Evolutionary conservation across 2,888 invertebrate species (phyloP), one percentile per base, ranked within the genome.

Genomic region (Meandrusa payeni): DNA sequence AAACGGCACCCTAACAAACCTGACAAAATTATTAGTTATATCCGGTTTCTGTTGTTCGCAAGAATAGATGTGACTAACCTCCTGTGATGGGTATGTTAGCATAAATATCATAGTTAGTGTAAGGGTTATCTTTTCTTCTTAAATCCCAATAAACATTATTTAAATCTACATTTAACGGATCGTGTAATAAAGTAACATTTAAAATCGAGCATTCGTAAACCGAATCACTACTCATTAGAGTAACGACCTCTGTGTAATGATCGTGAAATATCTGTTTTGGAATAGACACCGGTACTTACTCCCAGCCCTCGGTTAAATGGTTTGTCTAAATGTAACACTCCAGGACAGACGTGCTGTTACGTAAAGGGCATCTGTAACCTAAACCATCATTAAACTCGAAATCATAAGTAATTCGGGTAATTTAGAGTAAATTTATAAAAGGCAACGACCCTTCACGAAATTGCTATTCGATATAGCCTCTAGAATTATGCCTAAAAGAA

Each of bases 221-320:
- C 27, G 9, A 64, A 72, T 73, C 62, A 65, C 61, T 65, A 71
- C 75, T 69, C 61, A 69, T 73, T 66, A 72, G 62, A 51, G 61
- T 74, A 78, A 80, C 71, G 73, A 64, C 59, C 61, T 58, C 49
- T 48, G 60, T 56, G 55, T 69, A 67, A 69, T 58, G 57, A 64
- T 61, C 60, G 58, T 59, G 52, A 52, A 61, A 58, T 59, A 63
- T 68, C 68, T 69, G 66, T 69, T 61, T 60, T 55, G 53, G 59
- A 51, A 61, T 66, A 69, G 70, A 69, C 64, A 64, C 57, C 53
- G 64, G 59, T 67, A 71, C 68, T 80, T 73, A 76, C 57, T 58
- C 48, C 63, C 80, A 80, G 77, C 64, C 67, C 65, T 65, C 62
- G 57, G 75, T 63, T 69, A 67, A 83, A 79, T 81, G 72, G 61